phyloP scores from a whole-genome alignment of 1,140 invertebrate genomes.

The Epicauta chinensis region DNA sequence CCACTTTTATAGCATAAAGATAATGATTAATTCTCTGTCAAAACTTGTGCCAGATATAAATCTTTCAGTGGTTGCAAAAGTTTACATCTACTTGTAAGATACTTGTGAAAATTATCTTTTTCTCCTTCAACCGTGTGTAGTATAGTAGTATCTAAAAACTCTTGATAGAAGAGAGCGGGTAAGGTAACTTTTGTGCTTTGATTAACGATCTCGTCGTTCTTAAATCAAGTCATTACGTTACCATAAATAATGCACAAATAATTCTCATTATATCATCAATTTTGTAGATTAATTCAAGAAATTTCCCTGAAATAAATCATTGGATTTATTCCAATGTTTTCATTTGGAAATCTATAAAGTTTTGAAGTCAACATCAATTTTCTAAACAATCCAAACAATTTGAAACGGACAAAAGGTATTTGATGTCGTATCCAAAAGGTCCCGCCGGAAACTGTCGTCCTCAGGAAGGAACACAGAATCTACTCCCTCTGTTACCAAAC shows the following conservation, averaged over 20 bases:
- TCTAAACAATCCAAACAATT: not conserved
- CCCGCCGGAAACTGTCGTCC: not conserved
- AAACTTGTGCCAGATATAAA: conserved; percentile 26
- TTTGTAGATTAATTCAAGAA: conserved; percentile 1
- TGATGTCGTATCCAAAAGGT: not conserved
- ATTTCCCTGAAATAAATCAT: not conserved
- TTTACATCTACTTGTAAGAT: conserved; percentile 9
- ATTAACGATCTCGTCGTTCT: conserved; percentile 10
- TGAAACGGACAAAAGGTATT: not conserved
- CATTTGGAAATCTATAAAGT: too few species aligned
- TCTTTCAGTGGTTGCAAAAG: conserved; percentile 19
- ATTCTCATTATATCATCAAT: conserved; percentile 17
- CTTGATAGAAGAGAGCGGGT: conserved; percentile 9
- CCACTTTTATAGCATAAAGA: conserved; percentile 18
- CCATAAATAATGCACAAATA: conserved; percentile 16
- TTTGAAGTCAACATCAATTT: not conserved
- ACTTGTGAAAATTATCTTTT: conserved; percentile 21
- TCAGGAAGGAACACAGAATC: not conserved
- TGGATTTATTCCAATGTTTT: too few species aligned
- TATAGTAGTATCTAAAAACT: conserved; percentile 18
- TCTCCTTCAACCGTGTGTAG: conserved; percentile 13
- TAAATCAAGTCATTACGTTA: conserved; percentile 21
- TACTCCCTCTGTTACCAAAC: not conserved
- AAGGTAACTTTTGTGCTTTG: conserved; percentile 15
- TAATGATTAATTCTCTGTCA: conserved; percentile 30